A percentile compares a stretch with the other conserved stretches of the same genome.
phyloP scores from a whole-genome alignment of 2,797 vertebrate genomes.

The Tarsius wallacei region DNA sequence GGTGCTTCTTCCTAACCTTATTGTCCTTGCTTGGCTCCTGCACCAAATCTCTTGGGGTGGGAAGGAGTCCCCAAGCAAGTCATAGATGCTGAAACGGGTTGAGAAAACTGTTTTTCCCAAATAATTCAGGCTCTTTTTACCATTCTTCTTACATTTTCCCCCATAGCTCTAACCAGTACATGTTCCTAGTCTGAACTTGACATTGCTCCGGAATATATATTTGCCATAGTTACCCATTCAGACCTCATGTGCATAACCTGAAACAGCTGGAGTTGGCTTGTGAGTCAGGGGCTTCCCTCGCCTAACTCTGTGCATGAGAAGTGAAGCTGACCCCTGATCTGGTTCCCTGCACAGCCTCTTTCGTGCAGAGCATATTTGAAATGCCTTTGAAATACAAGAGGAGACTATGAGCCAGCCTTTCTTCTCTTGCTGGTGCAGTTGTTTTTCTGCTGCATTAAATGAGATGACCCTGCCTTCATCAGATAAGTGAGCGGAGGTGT shows the following conservation, averaged over 20 bases:
- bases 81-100: neutral
- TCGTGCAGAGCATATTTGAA: neutral
- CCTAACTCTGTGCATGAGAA: neutral
- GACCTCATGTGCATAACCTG: neutral
- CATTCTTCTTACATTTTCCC: neutral
- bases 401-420: neutral
- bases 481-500: neutral
- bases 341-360: neutral
- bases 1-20: conserved; percentile 8
- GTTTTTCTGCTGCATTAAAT: conserved; percentile 66
- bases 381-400: conserved; percentile 40
- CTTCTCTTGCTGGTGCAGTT: neutral
- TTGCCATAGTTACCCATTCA: neutral
- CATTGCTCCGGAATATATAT: neutral
- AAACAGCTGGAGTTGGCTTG: neutral
- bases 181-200: conserved; percentile 11
- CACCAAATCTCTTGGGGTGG: neutral
- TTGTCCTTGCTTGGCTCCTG: neutral
- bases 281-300: neutral
- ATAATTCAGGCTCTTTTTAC: neutral
- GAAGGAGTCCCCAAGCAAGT: neutral
- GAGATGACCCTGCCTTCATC: conserved; percentile 36
- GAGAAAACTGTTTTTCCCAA: neutral
- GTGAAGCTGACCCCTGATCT: neutral
- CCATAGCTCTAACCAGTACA: neutral